Conservation (phyloP, 1,140 invertebrate species). For the Drusus annulatus region DNA sequence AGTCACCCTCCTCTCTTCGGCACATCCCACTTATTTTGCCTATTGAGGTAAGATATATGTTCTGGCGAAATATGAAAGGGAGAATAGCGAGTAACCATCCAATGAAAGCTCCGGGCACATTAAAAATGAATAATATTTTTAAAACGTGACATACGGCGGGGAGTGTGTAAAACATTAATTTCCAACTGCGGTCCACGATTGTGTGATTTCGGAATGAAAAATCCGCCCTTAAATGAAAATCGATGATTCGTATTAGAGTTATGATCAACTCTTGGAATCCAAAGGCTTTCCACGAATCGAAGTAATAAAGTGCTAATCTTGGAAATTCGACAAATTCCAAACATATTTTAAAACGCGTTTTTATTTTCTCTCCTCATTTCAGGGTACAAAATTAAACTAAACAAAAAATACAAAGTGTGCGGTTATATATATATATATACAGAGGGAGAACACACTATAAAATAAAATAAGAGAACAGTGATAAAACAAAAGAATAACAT, state of each 20-base stretch:
- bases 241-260: constrained; percentile 38
- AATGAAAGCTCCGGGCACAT: constrained; percentile 55
- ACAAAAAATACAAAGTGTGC: too few species aligned
- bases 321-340: not conserved
- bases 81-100: constrained; percentile 43
- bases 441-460: too few species aligned
- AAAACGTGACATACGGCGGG: constrained; percentile 53
- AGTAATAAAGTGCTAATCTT: not conserved
- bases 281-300: not conserved
- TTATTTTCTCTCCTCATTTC: not conserved
- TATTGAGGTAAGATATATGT: constrained; percentile 59
- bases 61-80: constrained; percentile 52
- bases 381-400: too few species aligned
- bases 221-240: constrained; percentile 39
- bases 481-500: too few species aligned
- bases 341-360: not conserved
- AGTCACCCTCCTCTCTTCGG: constrained; percentile 30
- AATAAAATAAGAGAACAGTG: too few species aligned
- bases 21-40: constrained; percentile 58
- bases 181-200: not conserved
- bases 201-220: constrained; percentile 26
- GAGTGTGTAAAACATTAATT: constrained; percentile 42
- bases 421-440: too few species aligned
- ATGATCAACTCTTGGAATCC: not conserved
- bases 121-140: constrained; percentile 60